phyloP scores from a whole-genome alignment of 2,113 vertebrate genomes.

The Cyphomyrus plagiostoma region DNA sequence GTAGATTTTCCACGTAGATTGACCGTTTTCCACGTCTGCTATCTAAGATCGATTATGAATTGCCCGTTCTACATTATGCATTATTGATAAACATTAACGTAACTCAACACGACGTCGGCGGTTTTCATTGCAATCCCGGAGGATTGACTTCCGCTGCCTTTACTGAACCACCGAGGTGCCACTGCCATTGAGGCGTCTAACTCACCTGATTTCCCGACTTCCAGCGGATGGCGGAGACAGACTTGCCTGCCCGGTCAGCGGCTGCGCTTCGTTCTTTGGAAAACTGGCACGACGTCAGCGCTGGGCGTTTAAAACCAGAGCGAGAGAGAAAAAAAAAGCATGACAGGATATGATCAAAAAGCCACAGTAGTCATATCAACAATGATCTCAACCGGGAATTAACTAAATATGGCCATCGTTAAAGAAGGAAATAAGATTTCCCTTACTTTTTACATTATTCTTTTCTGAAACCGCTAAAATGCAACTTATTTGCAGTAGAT shows the following conservation, averaged over 20 bases:
- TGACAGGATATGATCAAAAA: conserved; percentile 27
- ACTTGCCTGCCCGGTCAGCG: neutral
- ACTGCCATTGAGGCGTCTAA: neutral
- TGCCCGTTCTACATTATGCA: neutral
- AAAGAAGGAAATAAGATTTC: neutral
- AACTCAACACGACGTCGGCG: neutral
- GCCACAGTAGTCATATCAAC: conserved; percentile 22
- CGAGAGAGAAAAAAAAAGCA: neutral
- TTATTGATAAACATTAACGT: neutral
- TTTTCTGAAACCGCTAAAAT: neutral
- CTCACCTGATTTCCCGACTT: conserved; percentile 14
- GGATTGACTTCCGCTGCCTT: neutral
- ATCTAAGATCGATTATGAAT: neutral
- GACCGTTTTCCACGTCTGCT: neutral
- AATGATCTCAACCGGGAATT: conserved; percentile 24
- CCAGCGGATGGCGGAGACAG: neutral
- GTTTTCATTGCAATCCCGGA: neutral
- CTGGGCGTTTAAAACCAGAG: conserved; percentile 19
- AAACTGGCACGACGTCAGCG: neutral
- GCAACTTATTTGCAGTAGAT: neutral
- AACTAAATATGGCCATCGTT: neutral
- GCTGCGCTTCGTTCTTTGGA: neutral
- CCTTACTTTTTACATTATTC: neutral
- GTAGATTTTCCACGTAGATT: neutral
- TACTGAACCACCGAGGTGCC: neutral